A percentile compares a stretch with the other conserved stretches of the same genome.
Conservation (phyloP, 92 coral and sea anemone species). For the Palythoa grandis region DNA sequence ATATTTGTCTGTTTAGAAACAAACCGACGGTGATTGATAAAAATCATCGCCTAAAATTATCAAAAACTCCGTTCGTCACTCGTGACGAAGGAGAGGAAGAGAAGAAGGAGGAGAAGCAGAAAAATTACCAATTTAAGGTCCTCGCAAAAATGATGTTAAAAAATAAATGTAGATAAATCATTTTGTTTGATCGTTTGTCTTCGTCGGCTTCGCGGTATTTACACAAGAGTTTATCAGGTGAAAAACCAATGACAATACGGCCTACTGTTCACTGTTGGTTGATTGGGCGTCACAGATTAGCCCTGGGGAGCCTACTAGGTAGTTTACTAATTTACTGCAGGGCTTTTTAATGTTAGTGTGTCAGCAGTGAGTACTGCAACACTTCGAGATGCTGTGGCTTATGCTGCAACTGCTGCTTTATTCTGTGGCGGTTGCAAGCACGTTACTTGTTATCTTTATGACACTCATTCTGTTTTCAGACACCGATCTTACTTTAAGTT, state of each 20-base stretch:
- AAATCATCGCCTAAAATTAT: too few relatives aligned
- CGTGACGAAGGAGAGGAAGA: too few relatives aligned
- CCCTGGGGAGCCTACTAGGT: neutral
- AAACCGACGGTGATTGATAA: too few relatives aligned
- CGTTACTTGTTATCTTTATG: conserved; percentile 43
- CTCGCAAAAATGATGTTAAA: too few relatives aligned
- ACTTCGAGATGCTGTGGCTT: conserved; percentile 24
- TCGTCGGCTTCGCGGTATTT: neutral
- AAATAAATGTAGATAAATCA: too few relatives aligned
- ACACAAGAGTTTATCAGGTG: neutral
- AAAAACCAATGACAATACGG: neutral
- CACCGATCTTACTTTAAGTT: conserved; percentile 83
- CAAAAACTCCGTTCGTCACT: too few relatives aligned
- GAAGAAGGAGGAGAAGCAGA: too few relatives aligned
- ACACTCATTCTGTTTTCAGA: conserved; percentile 60
- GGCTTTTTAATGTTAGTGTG: neutral
- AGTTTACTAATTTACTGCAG: neutral
- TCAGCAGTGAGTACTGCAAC: neutral
- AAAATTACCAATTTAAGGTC: neutral
- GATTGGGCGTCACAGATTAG: neutral
- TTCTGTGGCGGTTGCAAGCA: conserved; percentile 26
- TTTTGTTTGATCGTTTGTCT: neutral
- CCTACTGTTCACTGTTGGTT: neutral
- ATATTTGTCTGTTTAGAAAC: too few relatives aligned
- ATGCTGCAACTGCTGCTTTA: conserved; percentile 28